A percentile compares a stretch with the other conserved stretches of the same genome.
phyloP scores from a whole-genome alignment of 1,140 invertebrate species.

The Euwallacea similis region DNA sequence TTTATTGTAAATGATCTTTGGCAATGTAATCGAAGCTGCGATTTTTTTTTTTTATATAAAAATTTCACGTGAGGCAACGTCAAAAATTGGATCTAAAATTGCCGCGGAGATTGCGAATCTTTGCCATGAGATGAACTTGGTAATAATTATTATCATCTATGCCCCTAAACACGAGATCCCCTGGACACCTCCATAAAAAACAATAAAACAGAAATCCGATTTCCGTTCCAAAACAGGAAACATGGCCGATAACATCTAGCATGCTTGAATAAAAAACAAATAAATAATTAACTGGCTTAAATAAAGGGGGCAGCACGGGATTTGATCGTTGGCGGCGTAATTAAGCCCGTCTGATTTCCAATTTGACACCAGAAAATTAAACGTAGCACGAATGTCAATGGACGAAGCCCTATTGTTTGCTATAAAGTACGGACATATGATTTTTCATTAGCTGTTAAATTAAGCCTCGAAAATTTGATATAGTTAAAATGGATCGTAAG shows the following conservation, averaged over 20 bases:
- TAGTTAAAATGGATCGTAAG: too few relatives aligned
- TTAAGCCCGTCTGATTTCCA: conserved; percentile 16
- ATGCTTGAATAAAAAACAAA: conserved; percentile 34
- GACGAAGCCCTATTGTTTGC: neutral
- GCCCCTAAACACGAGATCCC: conserved; percentile 6
- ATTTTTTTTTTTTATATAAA: too few relatives aligned
- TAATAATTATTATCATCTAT: conserved; percentile 21
- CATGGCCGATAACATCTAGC: conserved; percentile 35
- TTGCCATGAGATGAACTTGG: conserved; percentile 9
- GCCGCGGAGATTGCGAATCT: neutral
- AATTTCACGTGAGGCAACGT: neutral
- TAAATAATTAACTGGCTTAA: conserved; percentile 35
- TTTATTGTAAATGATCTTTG: conserved; percentile 5
- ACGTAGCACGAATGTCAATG: neutral
- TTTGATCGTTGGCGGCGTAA: conserved; percentile 15
- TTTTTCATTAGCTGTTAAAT: too few relatives aligned
- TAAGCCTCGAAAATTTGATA: too few relatives aligned
- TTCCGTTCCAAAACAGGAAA: conserved; percentile 34
- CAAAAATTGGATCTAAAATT: neutral
- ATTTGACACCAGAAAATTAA: conserved; percentile 17
- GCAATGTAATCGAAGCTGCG: neutral
- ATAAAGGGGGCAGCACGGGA: conserved; percentile 24
- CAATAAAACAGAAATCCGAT: conserved; percentile 33
- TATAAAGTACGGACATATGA: too few relatives aligned
- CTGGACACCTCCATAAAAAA: conserved; percentile 29